Percentiles rank a stretch among this genome's conserved stretches.
phyloP scores from a whole-genome alignment of 1,140 invertebrate species.

The Monochamus saltuarius region DNA sequence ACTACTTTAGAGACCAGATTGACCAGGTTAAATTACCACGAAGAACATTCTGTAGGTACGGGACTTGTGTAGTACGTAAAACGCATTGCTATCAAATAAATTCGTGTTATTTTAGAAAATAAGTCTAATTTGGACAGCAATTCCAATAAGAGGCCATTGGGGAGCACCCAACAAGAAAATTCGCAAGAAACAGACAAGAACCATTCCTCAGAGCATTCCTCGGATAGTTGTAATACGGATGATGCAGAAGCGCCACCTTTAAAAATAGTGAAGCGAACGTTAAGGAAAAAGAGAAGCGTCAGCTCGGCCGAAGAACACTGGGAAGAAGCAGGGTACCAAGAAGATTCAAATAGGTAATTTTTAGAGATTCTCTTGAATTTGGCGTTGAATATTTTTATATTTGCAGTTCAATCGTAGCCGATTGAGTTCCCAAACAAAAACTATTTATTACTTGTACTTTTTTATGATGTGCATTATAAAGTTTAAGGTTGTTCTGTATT shows the following conservation, averaged over 20 bases:
- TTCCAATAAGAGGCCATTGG: no score
- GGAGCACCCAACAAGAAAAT: conserved; percentile 17
- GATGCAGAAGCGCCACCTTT: conserved; percentile 16
- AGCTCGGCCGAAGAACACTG: conserved; percentile 65
- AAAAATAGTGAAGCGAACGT: conserved; percentile 14
- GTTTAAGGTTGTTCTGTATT: no score
- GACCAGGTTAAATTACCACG: conserved; percentile 62
- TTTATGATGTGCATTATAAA: no score
- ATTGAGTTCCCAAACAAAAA: conserved; percentile 41
- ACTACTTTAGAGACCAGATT: conserved; percentile 66
- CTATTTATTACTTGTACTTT: conserved; percentile 17
- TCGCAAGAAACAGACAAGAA: conserved; percentile 18
- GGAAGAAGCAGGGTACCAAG: conserved; percentile 64
- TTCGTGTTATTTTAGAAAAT: no score
- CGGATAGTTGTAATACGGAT: conserved; percentile 24
- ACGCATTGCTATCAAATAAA: no score
- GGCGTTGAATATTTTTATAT: no score
- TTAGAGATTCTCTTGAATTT: no score
- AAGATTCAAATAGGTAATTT: conserved; percentile 48
- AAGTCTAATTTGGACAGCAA: no score
- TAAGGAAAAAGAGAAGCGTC: conserved; percentile 58
- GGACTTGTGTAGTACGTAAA: background rate
- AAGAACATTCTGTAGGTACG: conserved; percentile 38
- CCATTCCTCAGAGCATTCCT: conserved; percentile 38
- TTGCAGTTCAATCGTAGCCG: no score